Percentiles rank a stretch among this genome's conserved stretches.
Conservation (phyloP, 2,113 vertebrate genomes). For the Orcinus orca region DNA sequence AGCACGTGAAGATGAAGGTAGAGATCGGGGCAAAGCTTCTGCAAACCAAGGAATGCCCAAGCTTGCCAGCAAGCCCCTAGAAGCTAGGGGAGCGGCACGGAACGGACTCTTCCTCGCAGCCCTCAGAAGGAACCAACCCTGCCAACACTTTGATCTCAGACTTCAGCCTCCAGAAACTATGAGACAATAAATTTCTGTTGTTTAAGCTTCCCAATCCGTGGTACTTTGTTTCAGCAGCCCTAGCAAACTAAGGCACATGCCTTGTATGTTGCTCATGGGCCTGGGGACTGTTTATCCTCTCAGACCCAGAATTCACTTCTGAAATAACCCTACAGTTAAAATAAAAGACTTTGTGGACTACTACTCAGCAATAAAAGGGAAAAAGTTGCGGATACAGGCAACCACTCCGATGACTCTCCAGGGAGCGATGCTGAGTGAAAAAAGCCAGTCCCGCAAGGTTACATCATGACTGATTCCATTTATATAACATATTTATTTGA, state of each 20-base stretch:
- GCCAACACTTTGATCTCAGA: background rate
- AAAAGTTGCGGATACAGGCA: background rate
- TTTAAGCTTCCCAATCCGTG: background rate
- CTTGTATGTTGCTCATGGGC: background rate
- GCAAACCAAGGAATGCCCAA: background rate
- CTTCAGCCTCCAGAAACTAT: background rate
- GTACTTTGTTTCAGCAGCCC: background rate
- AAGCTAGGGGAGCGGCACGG: background rate
- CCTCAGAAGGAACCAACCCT: background rate
- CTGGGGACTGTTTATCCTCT: background rate
- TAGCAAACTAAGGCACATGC: fast-evolving
- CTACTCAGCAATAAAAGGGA: background rate
- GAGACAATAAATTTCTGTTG: background rate
- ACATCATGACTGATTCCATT: background rate
- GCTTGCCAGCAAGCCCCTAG: background rate
- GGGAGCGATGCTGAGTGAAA: background rate
- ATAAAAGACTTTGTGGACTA: background rate
- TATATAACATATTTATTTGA: background rate
- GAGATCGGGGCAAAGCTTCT: background rate
- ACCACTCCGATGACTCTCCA: background rate
- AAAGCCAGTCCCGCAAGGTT: background rate
- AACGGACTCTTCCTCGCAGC: background rate
- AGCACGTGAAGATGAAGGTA: background rate
- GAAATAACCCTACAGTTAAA: background rate
- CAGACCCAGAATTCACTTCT: background rate